Evolutionary conservation across 2,797 vertebrate species (phyloP).

Genomic region (Eleutherodactylus coqui): DNA sequence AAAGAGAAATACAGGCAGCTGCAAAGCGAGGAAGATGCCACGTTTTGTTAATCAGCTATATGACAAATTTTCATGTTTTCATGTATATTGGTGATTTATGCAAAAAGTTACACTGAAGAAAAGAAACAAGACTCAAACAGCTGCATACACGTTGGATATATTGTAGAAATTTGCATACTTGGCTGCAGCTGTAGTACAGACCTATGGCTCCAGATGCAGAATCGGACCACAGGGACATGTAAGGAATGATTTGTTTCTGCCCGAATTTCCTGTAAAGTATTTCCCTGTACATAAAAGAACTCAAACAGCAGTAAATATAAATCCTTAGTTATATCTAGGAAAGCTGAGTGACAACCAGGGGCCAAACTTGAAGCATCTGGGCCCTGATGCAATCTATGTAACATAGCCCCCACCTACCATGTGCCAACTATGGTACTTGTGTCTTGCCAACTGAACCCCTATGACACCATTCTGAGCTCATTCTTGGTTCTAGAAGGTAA

Average conservation of each 20-base stretch:
- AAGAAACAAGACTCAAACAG: neutral
- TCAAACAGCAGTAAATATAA: neutral
- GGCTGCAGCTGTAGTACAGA: constrained; percentile 8
- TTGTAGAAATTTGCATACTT: neutral
- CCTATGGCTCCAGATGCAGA: constrained; percentile 15
- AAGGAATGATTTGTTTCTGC: constrained; percentile 3
- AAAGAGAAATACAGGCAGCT: neutral
- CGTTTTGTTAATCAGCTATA: no score
- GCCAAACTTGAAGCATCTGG: neutral
- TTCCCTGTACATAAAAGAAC: neutral
- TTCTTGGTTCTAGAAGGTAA: no score
- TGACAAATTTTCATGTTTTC: neutral
- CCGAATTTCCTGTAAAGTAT: neutral
- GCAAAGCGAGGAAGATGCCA: neutral
- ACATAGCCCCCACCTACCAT: neutral
- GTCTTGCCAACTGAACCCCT: neutral
- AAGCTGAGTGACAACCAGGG: neutral
- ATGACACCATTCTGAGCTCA: no score
- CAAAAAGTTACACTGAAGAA: neutral
- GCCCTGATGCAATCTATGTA: neutral
- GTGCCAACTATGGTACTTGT: neutral
- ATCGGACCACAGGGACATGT: constrained; percentile 2
- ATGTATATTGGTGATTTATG: neutral
- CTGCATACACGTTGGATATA: neutral
- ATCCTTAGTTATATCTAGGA: neutral